Base-by-base conservation (phyloP, 2,888 invertebrate species). In the Augochlorella aurata region DNA sequence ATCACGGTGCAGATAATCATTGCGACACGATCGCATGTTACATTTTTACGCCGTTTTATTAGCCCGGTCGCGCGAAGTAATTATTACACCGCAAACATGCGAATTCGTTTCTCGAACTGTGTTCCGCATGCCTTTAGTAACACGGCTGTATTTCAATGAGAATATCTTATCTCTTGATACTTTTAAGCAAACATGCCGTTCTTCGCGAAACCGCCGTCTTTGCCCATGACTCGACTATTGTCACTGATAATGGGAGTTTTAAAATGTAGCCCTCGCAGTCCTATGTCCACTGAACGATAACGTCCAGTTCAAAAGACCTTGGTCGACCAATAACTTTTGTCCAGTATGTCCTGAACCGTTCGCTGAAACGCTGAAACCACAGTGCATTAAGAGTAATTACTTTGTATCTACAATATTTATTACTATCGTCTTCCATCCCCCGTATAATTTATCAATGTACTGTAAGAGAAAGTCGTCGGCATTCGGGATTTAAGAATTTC, bases 91-190 rank as follows among this genome's bases (percentile, higher is more conserved):
- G 65, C 44, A 45, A 45, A 24, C 47, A 21, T 45, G 29, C 29
- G 66, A 73, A 52, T 52, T 67, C 58, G 49, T 52, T 66, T 50
- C 58, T 16, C 38, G 9, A 50, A 74, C 8, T 29, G 9, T 14
- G 18, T 70, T 77, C 14, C n/a, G 45, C n/a, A 38, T 10, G 29
- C 12, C 61, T 78, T 69, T 75, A 61, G 18, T 49, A 66, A 58
- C 47, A 21, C 70, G 21, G 16, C 7, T 9, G 12, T 47, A 66
- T 73, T 71, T 71, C 50, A n/a, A 65, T 52, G 61, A 45, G 76
- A 79, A 47, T 83, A 83, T 84, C 80, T 84, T 84, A 84, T 84
- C 83, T 66, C 5, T 47, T 38, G 61, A 52, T 74, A 74, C n/a
- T 29, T 79, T 67, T 47, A 58, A 65, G 65, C 61, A 68, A 71